Evolutionary conservation across 23 tunicate genomes (phyloP).

Genomic region (Ascidia mentula): DNA sequence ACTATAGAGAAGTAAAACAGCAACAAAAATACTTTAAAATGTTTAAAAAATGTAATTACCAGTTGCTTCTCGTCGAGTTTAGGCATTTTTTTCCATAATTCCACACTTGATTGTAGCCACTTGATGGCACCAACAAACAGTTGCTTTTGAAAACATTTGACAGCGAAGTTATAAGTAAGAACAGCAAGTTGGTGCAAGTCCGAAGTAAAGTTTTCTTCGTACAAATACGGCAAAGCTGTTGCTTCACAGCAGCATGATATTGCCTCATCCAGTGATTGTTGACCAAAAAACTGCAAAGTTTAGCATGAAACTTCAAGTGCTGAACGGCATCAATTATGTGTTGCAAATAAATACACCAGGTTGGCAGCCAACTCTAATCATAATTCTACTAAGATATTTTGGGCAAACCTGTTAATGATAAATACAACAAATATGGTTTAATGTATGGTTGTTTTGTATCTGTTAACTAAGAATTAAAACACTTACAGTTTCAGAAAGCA

Average conservation of each 20-base stretch:
- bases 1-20: too few species aligned
- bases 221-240: not conserved
- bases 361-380: not conserved
- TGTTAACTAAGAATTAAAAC: not conserved
- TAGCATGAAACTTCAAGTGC: too few species aligned
- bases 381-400: too few species aligned
- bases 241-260: not conserved
- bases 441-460: not conserved
- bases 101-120: slow-evolving; percentile 55
- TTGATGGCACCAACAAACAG: slow-evolving; percentile 47
- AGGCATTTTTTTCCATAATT: slow-evolving; percentile 12
- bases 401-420: not conserved
- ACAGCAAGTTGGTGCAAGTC: slow-evolving; percentile 2
- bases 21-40: too few species aligned
- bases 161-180: slow-evolving; percentile 52
- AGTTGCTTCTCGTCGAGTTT: not conserved
- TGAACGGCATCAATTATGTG: too few species aligned
- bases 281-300: not conserved
- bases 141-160: slow-evolving; percentile 15
- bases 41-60: too few species aligned
- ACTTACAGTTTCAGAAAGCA: not conserved
- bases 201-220: not conserved
- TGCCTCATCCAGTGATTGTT: not conserved
- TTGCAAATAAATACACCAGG: too few species aligned
- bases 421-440: not conserved